Evolutionary conservation across 2,797 vertebrate species (phyloP), one percentile per base, ranked within the genome.

Genomic region (Chiroxiphia lanceolata): DNA sequence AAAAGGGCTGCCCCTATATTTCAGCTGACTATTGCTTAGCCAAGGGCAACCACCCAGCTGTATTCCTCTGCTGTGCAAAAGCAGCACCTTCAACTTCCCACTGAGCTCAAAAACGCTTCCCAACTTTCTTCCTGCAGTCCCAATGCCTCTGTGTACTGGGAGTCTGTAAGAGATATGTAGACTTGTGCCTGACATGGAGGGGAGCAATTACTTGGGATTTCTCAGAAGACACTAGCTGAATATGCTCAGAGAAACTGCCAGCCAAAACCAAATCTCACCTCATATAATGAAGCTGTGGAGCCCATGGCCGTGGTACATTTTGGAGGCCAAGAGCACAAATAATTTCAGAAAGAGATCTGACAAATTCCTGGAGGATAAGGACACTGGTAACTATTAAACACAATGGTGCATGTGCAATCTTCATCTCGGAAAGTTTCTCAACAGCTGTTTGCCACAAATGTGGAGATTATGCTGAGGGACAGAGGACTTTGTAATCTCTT

Each of bases 361-460:
- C 50, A 76, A 82, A 76, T 74, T 80, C 31, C 56, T 91, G 70
- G 56, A 89, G 78, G 38, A 53, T 48, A 60, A 88, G 69, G 59
- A 74, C 74, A 40, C 54, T 40, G 50, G 51, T 72, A 70, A 40
- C 51, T 82, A 23, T 92, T 67, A 84, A 84, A 76, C n/a, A 65
- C 74, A 50, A 45, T 18, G 33, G 34, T 71, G 40, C 31, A 15
- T n/a, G 13, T 61, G 47, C 63, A 89, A 5, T 82, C 87, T 87
- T 92, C 56, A 87, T 54, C 47, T 87, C 75, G 33, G 61, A 86
- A 87, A 69, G 56, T 77, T 93, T 96, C 51, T 70, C 89, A 80
- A 60, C 71, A 92, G 64, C 51, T 60, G 47, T 42, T 92, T 67
- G 67, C 40, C 54, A 84, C 89, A 89, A 96, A 40, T 29, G 25